phyloP scores from a whole-genome alignment of 2,888 invertebrate species.

The Merodon equestris region DNA sequence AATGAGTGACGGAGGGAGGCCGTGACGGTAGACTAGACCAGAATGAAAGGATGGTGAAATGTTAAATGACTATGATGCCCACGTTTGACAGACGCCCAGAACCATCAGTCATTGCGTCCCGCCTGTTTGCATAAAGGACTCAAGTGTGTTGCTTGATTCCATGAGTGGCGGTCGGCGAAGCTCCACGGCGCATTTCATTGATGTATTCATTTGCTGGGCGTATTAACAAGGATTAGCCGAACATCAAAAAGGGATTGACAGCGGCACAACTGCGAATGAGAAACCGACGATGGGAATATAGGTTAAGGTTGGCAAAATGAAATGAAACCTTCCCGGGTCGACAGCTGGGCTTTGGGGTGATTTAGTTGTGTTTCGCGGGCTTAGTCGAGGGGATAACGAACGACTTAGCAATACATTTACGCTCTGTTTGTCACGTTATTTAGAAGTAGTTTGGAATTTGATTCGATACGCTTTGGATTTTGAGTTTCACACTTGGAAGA shows the following conservation, averaged over 20 bases:
- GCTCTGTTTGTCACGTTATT: no score
- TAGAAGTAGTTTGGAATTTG: no score
- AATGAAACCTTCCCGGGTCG: no score
- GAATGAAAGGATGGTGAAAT: conserved; percentile 18
- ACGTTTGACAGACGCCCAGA: conserved; percentile 30
- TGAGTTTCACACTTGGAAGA: no score
- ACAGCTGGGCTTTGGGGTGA: no score
- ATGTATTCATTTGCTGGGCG: conserved; percentile 52
- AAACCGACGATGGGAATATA: conserved; percentile 13
- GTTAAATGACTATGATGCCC: conserved; percentile 31
- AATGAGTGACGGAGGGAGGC: not conserved
- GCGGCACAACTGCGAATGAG: conserved; percentile 9
- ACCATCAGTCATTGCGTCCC: not conserved
- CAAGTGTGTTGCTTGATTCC: conserved; percentile 26
- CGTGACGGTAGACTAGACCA: no score
- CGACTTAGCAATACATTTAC: no score
- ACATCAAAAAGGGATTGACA: conserved; percentile 41
- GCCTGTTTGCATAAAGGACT: conserved; percentile 18
- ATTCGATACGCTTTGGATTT: no score
- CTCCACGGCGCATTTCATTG: conserved; percentile 8
- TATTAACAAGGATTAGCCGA: conserved; percentile 56
- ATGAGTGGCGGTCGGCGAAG: conserved; percentile 29
- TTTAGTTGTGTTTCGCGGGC: no score
- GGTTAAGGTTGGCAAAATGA: conserved; percentile 37
- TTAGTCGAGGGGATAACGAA: no score